A percentile compares a stretch with the other conserved stretches of the same genome.
Conservation (phyloP, 2,797 vertebrate genomes). For the Pteropus rufus region DNA sequence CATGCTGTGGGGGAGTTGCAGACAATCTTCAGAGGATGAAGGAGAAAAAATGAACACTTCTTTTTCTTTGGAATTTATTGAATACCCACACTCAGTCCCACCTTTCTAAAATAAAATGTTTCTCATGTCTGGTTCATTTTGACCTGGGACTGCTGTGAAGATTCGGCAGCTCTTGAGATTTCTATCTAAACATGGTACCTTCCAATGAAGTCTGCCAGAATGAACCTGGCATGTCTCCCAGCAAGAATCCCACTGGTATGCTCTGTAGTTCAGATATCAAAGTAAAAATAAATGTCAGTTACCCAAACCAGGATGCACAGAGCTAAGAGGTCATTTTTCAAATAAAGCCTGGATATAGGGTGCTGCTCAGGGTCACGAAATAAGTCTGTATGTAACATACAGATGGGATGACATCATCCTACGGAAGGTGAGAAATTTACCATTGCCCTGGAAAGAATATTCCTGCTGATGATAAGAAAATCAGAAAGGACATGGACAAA, state of each 20-base stretch:
- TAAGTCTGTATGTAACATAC: conserved; percentile 23
- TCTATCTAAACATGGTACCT: conserved; percentile 39
- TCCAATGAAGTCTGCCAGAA: conserved; percentile 48
- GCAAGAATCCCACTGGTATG: conserved; percentile 46
- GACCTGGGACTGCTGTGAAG: not conserved
- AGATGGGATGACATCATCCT: conserved; percentile 56
- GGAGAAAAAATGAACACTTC: not conserved
- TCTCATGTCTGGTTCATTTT: not conserved
- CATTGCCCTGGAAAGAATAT: not conserved
- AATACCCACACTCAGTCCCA: not conserved
- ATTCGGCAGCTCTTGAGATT: not conserved
- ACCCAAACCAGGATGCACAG: conserved; percentile 52
- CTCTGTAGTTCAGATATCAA: conserved; percentile 64
- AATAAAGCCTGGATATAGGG: conserved; percentile 55
- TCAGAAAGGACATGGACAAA: not conserved
- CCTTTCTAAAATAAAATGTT: conserved; percentile 29
- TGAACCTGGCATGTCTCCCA: conserved; percentile 40
- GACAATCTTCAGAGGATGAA: not conserved
- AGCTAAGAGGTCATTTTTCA: conserved; percentile 53
- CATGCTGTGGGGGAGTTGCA: not conserved
- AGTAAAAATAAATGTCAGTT: conserved; percentile 68
- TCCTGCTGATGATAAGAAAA: conserved; percentile 9
- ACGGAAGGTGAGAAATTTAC: conserved; percentile 48
- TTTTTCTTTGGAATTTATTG: not conserved
- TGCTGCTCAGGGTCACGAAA: conserved; percentile 26